Base-by-base conservation (phyloP, 2,113 vertebrate genomes). In the Saimiri boliviensis region DNA sequence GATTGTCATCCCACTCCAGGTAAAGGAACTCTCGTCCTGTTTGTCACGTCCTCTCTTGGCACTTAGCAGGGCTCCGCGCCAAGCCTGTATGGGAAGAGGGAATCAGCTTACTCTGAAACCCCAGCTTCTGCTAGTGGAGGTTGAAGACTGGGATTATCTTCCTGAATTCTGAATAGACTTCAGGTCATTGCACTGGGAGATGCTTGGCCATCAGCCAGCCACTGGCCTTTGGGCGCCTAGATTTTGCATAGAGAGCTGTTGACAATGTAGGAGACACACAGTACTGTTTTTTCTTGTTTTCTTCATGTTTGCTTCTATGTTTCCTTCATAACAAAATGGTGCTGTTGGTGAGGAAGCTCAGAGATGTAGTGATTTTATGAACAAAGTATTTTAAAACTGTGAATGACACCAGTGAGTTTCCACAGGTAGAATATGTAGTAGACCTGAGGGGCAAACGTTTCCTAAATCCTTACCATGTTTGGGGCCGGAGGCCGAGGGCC, bases 1-100 rank as follows among this genome's bases (percentile, higher is more conserved):
- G 99, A 99, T 99, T 8, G 99, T 99, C 95, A 99, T 99, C 95
- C 99, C 99, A 0, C 98, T 99, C 40, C 99, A 99, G 99, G 99
- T 99, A 95, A 97, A 91, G 54, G 37, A 42, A 0, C 12, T 1
- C 20, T 8, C 0, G 0, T 16, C n/a, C 19, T 7, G 5, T 30
- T 6, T 4, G 10, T 20, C 27, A 1, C 11, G 21, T 11, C n/a
- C 66, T 73, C 30, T 47, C 60, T 25, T 1, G 0, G 17, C 60
- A 3, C 37, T 32, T 1, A 0, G 27, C 86, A 27, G 54, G 45
- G 23, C 56, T 63, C 27, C 37, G 35, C 49, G 35, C 20, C 49
- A 47, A 56, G 40, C 54, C 88, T 84, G 1, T 45, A 25, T 66
- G 32, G 70, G 58, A 8, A 6, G 17, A 71, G 30, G 77, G 54